Base-by-base conservation (phyloP, 2,113 vertebrate species). In the Alaudala cheleensis region DNA sequence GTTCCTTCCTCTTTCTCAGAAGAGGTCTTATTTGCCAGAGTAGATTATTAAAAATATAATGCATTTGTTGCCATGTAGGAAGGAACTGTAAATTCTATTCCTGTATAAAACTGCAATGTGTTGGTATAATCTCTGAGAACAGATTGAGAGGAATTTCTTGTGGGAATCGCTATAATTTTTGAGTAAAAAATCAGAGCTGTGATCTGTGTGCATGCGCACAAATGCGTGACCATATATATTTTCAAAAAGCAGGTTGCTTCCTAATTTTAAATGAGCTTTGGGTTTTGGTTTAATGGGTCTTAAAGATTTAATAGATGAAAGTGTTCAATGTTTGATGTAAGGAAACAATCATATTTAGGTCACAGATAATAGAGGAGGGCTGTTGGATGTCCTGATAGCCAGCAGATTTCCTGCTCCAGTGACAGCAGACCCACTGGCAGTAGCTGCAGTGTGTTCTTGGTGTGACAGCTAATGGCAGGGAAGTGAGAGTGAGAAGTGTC, bases 251-350 rank as follows among this genome's bases (percentile, higher is more conserved):
- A 40, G 26, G 9, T 31, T 80, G 29, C 11, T 17, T 82, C 31
- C 29, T 80, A 23, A 53, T 53, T 76, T 79, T 69, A 88, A 72
- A 23, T 37, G 40, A 67, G 11, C 5, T 82, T 57, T 56, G 15
- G 3, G 10, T 3, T 57, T 92, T 62, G 12, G 17, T 66, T 82
- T 83, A 13, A 57, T 58, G 37, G 20, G 3, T 31, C 80, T 90
- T 83, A 58, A 80, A 83, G 29, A 80, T 83, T 50, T 39, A 82
- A 39, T 44, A 88, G 70, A 61, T 82, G 17, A 45, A 90, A 47
- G 13, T 10, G 40, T 51, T 82, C 5, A 4, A 12, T 61, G 18
- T 65, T 90, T 89, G 4, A 49, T 69, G 12, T 33, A 88, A 71
- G 42, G 50, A 83, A 90, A 86, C 50, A 81, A 26, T 44, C 34